Evolutionary conservation across 1,140 invertebrate species (phyloP).

Genomic region (Lepidotrigona ventralis): DNA sequence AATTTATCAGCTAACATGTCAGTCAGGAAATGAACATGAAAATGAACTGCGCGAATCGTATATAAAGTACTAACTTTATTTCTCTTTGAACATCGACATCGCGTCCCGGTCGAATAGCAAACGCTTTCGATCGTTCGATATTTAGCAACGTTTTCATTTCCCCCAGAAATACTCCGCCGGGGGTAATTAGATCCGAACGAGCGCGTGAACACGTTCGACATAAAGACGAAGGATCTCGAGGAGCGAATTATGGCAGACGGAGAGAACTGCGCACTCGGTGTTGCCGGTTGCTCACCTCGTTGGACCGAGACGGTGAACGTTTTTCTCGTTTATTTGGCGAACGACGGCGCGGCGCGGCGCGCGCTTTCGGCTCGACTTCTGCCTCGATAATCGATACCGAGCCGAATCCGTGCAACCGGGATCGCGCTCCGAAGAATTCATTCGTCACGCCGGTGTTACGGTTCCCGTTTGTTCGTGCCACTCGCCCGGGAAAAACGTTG

Average conservation of each 20-base stretch:
- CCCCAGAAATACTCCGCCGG: no score
- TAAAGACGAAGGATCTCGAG: conserved; percentile 3
- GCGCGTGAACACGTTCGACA: neutral
- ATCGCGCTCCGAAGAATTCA: neutral
- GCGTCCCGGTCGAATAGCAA: no score
- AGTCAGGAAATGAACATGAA: no score
- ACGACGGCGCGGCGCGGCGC: neutral
- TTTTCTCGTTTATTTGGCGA: conserved; percentile 23
- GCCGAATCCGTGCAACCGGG: neutral
- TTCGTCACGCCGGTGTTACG: neutral
- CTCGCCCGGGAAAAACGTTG: neutral
- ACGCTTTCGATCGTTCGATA: neutral
- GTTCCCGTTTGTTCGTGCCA: neutral
- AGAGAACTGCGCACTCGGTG: neutral
- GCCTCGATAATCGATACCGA: conserved; percentile 14
- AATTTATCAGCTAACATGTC: no score
- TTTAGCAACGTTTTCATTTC: neutral
- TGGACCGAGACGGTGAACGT: conserved; percentile 18
- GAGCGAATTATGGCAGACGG: conserved; percentile 7
- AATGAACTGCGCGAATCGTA: no score
- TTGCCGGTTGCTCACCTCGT: neutral
- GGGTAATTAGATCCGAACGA: neutral
- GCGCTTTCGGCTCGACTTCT: neutral
- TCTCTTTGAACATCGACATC: no score
- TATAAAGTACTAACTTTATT: no score